A percentile compares a stretch with the other conserved stretches of the same genome.
phyloP scores from a whole-genome alignment of 2,888 invertebrate species.

The Miltochrista miniata region DNA sequence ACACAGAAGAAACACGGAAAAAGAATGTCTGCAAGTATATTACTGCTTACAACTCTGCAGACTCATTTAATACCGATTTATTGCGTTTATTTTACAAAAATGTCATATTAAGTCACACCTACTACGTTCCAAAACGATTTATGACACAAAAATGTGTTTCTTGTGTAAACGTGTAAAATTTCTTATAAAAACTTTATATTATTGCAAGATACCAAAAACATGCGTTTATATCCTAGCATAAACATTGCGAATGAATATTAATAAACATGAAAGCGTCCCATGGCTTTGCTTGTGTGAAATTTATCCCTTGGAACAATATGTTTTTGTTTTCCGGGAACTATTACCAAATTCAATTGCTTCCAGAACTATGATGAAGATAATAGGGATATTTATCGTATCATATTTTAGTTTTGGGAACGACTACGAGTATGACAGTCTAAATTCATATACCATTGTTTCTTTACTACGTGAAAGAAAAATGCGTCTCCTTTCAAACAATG shows the following conservation, averaged over 20 bases:
- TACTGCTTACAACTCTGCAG: neutral
- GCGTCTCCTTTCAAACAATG: too few species aligned
- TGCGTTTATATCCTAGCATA: conserved; percentile 33
- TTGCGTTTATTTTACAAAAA: conserved; percentile 6
- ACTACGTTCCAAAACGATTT: conserved; percentile 18
- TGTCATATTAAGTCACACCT: conserved; percentile 8
- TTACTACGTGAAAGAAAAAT: neutral
- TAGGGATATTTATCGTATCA: too few species aligned
- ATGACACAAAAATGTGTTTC: conserved; percentile 19
- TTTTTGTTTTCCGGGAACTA: too few species aligned
- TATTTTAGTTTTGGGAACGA: too few species aligned
- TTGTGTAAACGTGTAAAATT: conserved; percentile 27
- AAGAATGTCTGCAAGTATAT: neutral
- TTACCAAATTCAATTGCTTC: too few species aligned
- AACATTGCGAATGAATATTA: conserved; percentile 18
- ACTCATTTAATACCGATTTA: neutral
- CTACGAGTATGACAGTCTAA: too few species aligned
- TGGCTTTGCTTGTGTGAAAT: too few species aligned
- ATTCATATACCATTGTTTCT: neutral
- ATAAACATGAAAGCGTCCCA: too few species aligned
- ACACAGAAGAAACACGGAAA: conserved; percentile 6
- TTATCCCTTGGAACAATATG: too few species aligned
- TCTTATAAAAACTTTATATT: conserved; percentile 18
- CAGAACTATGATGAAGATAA: too few species aligned
- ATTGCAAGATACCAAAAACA: too few species aligned